Conservation (phyloP, 1,140 invertebrate species). For the Drosophila yakuba region DNA sequence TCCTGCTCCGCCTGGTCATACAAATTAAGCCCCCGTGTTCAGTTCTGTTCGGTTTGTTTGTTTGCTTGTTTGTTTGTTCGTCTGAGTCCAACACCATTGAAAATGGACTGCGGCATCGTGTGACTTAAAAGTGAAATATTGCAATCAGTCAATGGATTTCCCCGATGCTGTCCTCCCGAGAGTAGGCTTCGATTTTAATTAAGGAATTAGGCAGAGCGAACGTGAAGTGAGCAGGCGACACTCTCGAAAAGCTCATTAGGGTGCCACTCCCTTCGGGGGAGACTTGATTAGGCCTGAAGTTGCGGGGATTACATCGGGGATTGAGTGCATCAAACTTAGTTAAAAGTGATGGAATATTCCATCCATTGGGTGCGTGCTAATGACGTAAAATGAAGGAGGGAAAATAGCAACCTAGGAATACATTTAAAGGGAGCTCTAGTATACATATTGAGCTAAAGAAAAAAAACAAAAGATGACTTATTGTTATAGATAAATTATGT, state of each 20-base stretch:
- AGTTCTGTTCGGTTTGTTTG: slow-evolving; percentile 36
- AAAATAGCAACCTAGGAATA: too few relatives aligned
- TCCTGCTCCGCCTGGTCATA: slow-evolving; percentile 57
- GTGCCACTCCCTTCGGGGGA: slow-evolving; percentile 10
- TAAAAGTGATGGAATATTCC: slow-evolving; percentile 11
- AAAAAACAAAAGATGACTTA: too few relatives aligned
- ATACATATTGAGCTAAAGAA: too few relatives aligned
- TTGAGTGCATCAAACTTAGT: slow-evolving; percentile 38
- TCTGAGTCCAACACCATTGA: slow-evolving; percentile 11
- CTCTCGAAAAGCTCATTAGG: slow-evolving; percentile 69
- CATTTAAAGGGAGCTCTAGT: too few relatives aligned
- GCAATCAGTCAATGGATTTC: slow-evolving; percentile 82
- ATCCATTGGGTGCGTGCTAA: too few relatives aligned
- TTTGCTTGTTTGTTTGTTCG: slow-evolving; percentile 58
- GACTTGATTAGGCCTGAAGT: slow-evolving; percentile 7
- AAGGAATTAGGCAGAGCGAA: slow-evolving; percentile 72
- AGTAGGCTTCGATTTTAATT: slow-evolving; percentile 82
- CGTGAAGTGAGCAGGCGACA: slow-evolving; percentile 52
- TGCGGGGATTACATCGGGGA: slow-evolving; percentile 21
- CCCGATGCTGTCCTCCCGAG: slow-evolving; percentile 25
- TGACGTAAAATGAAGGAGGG: too few relatives aligned
- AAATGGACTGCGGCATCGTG: slow-evolving; percentile 38
- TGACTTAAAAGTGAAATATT: slow-evolving; percentile 83
- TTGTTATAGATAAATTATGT: too few relatives aligned
- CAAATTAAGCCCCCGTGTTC: slow-evolving; percentile 77